A percentile compares a stretch with the other conserved stretches of the same genome.
Evolutionary conservation across 2,888 invertebrate genomes (phyloP).

Genomic region (Timandra comae): DNA sequence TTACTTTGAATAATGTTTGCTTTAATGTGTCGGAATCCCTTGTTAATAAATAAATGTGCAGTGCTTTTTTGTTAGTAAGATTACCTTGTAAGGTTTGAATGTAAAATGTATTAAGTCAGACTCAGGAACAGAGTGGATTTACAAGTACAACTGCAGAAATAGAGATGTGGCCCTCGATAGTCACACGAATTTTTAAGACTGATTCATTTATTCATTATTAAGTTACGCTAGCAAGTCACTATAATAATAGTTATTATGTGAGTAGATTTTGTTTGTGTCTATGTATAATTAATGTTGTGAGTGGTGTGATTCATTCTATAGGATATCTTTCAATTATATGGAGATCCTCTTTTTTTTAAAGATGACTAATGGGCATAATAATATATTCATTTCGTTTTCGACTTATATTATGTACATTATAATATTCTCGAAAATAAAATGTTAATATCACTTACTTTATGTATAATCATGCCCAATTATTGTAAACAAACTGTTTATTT

Average conservation of each 20-base stretch:
- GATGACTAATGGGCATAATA: too few species aligned
- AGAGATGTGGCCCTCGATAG: slow-evolving; percentile 45
- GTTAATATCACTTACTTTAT: too few species aligned
- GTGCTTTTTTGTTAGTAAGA: slow-evolving; percentile 63
- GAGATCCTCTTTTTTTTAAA: slow-evolving; percentile 45
- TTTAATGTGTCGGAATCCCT: slow-evolving; percentile 54
- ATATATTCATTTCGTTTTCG: slow-evolving; percentile 1
- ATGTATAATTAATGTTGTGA: slow-evolving; percentile 47
- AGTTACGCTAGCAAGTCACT: slow-evolving; percentile 69
- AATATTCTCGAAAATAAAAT: slow-evolving; percentile 24
- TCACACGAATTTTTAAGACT: slow-evolving; percentile 68
- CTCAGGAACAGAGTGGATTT: slow-evolving; percentile 67
- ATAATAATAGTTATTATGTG: slow-evolving; percentile 46
- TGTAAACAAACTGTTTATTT: too few species aligned
- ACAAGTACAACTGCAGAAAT: slow-evolving; percentile 42
- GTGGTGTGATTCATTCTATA: slow-evolving; percentile 26
- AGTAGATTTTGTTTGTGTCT: slow-evolving; percentile 52
- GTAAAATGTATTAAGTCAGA: slow-evolving; percentile 58
- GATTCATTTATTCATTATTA: slow-evolving; percentile 72
- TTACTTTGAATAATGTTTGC: slow-evolving; percentile 28
- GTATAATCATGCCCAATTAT: slow-evolving; percentile 13
- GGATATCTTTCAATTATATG: slow-evolving; percentile 36
- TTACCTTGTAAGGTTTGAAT: slow-evolving; percentile 56
- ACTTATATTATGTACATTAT: neutral
- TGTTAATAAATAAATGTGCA: slow-evolving; percentile 57